Percentiles rank a stretch among this genome's conserved stretches.
phyloP scores from a whole-genome alignment of 2,888 invertebrate species.

The Melipona bicolor region DNA sequence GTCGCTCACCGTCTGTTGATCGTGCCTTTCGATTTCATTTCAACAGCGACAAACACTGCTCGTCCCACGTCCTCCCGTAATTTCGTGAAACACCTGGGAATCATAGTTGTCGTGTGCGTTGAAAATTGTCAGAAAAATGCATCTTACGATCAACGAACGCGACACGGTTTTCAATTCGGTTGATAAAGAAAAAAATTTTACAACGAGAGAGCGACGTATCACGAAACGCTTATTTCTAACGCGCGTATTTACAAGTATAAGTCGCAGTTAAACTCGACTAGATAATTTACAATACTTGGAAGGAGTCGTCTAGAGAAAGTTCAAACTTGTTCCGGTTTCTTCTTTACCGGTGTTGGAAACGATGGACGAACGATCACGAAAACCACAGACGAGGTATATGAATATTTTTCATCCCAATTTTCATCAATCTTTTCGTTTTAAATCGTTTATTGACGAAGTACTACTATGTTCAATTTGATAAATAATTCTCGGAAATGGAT shows the following conservation, averaged over 20 bases:
- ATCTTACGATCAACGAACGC: neutral
- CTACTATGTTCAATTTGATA: too few relatives aligned
- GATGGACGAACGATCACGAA: too few relatives aligned
- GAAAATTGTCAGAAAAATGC: neutral
- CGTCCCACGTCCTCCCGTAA: neutral
- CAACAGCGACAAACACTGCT: neutral
- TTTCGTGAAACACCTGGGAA: neutral
- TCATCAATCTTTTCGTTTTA: too few relatives aligned
- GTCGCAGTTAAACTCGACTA: neutral
- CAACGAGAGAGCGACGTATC: neutral
- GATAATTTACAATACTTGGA: conserved; percentile 15
- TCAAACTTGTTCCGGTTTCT: neutral
- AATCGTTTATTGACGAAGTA: too few relatives aligned
- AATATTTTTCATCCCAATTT: too few relatives aligned
- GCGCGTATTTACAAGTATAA: conserved; percentile 34
- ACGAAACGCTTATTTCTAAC: conserved; percentile 10
- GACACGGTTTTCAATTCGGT: neutral
- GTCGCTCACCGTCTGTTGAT: neutral
- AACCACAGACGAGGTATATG: too few relatives aligned
- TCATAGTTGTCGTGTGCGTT: too few relatives aligned
- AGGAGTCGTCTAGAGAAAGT: conserved; percentile 43
- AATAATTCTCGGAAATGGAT: too few relatives aligned
- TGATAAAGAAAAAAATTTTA: neutral
- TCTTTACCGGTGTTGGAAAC: neutral
- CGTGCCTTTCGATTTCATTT: neutral